Evolutionary conservation across 2,797 vertebrate species (phyloP).

Genomic region (Avahi laniger): DNA sequence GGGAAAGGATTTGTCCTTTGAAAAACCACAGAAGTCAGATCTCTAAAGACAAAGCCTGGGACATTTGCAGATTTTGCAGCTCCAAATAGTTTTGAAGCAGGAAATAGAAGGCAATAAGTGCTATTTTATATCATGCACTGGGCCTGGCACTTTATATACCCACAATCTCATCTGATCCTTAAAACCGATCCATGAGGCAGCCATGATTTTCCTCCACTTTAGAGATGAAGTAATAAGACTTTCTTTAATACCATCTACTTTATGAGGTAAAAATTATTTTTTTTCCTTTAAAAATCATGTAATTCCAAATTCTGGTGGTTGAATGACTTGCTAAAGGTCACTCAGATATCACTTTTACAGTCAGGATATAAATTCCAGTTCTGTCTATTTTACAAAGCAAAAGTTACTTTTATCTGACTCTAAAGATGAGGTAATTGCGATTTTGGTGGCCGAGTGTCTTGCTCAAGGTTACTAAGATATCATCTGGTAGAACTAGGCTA

Average conservation of each 20-base stretch:
- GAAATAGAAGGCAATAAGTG: neutral
- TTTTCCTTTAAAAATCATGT: slow-evolving; percentile 32
- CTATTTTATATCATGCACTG: neutral
- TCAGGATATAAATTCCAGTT: slow-evolving; percentile 3
- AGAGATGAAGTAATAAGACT: slow-evolving; percentile 20
- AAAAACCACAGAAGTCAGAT: neutral
- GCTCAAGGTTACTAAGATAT: neutral
- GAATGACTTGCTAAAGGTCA: slow-evolving; percentile 34
- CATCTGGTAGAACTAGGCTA: neutral
- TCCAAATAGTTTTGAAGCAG: slow-evolving; percentile 39
- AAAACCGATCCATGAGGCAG: neutral
- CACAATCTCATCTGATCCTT: neutral
- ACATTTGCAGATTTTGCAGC: neutral
- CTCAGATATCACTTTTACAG: slow-evolving; percentile 19
- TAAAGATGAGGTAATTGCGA: neutral
- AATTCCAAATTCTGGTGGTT: slow-evolving; percentile 4
- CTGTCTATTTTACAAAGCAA: slow-evolving; percentile 24
- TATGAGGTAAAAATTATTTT: slow-evolving; percentile 7
- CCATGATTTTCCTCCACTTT: neutral
- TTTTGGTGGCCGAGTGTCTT: neutral
- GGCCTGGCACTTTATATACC: neutral
- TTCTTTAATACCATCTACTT: slow-evolving; percentile 27
- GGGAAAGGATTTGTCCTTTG: neutral
- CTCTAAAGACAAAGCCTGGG: neutral
- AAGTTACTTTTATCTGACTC: slow-evolving; percentile 33